Percentiles rank a stretch among this genome's conserved stretches.
Conservation (phyloP, 2,888 invertebrate species). For the Tachina grossa region DNA sequence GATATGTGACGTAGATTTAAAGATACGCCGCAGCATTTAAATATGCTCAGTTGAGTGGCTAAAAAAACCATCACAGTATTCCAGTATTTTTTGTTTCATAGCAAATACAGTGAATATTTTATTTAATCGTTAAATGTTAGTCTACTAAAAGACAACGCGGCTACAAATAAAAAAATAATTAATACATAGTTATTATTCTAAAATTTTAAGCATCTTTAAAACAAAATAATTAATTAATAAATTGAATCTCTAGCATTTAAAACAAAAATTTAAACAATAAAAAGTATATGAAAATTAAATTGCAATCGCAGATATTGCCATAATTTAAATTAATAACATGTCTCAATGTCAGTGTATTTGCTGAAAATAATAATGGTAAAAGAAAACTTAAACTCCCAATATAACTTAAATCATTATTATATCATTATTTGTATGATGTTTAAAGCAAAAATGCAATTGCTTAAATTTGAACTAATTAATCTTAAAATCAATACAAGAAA, state of each 20-base stretch:
- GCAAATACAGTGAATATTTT: conserved; percentile 33
- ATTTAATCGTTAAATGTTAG: conserved; percentile 54
- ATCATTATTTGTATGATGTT: background rate
- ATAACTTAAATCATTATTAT: background rate
- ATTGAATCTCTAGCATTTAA: background rate
- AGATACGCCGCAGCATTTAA: background rate
- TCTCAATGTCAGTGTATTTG: background rate
- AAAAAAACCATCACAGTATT: background rate
- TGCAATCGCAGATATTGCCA: too few species aligned
- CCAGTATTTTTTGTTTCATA: background rate
- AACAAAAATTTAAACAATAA: background rate
- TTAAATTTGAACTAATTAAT: background rate
- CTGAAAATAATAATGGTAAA: background rate
- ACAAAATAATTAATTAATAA: conserved; percentile 4
- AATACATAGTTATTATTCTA: background rate
- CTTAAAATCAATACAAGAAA: background rate
- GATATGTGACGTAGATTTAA: background rate
- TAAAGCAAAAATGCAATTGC: background rate
- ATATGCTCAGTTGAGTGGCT: background rate
- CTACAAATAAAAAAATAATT: conserved; percentile 26
- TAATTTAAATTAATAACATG: background rate
- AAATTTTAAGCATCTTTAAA: background rate
- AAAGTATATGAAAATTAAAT: background rate
- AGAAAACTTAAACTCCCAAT: background rate
- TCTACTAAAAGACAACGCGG: conserved; percentile 56